Conservation (phyloP, 2,888 invertebrate species). For the Atethmia centrago region DNA sequence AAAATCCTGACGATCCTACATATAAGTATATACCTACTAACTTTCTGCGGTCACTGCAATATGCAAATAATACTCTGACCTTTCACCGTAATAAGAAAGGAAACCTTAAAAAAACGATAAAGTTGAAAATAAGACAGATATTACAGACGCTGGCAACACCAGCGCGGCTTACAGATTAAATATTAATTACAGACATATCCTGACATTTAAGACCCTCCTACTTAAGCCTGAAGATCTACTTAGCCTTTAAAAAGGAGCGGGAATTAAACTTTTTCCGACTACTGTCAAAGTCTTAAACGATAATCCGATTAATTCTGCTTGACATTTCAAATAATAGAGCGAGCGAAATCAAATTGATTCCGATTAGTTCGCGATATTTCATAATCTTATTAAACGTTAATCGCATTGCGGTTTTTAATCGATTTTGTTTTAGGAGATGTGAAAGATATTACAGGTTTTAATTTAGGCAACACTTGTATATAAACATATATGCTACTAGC, state of each 20-base stretch:
- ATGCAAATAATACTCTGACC: constrained; percentile 38
- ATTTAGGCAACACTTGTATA: not conserved
- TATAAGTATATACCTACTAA: too few species aligned
- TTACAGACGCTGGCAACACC: constrained; percentile 43
- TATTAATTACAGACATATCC: constrained; percentile 54
- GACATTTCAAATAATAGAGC: constrained; percentile 62
- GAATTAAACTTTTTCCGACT: constrained; percentile 54
- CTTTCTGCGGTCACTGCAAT: constrained; percentile 7
- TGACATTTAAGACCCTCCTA: constrained; percentile 50
- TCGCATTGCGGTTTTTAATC: constrained; percentile 19
- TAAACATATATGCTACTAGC: too few species aligned
- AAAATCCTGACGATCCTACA: too few species aligned
- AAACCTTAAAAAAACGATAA: constrained; percentile 30
- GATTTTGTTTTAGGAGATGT: not conserved
- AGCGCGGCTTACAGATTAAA: constrained; percentile 50
- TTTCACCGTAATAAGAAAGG: constrained; percentile 21
- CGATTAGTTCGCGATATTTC: constrained; percentile 33
- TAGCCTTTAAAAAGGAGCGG: constrained; percentile 43
- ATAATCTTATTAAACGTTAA: constrained; percentile 46
- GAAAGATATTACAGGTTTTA: not conserved
- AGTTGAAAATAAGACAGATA: constrained; percentile 27
- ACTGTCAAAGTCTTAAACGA: constrained; percentile 39
- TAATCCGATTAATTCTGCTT: constrained; percentile 63
- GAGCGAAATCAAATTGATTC: constrained; percentile 53
- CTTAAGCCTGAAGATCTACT: constrained; percentile 48